Base-by-base conservation (phyloP, 2,888 invertebrate genomes). In the Coleophora flavipennella region DNA sequence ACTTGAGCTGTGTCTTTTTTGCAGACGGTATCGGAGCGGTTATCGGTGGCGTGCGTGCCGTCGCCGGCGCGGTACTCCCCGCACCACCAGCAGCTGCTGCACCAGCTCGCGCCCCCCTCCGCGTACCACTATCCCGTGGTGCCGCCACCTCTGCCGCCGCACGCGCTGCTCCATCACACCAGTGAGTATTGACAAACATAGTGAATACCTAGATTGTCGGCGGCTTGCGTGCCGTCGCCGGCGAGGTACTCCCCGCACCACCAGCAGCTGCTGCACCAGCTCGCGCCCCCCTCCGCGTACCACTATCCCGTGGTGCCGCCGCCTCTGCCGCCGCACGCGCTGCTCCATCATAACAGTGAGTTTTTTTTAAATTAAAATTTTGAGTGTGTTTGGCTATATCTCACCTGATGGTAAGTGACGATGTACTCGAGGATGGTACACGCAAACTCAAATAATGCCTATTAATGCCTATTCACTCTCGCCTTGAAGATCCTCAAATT, bases 61-160 rank as follows among this genome's bases (percentile, higher is more conserved):
- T 43, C 33, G 38, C 28, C 10, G 37, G 61, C 62, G 54, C 67
- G 70, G 46, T 79, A 72, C 72, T 69, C 77, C 48, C 71, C 76
- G 62, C 78, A 72, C 53, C 81, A 81, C 57, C 72, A 71, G 43
- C 71, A 69, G 59, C 69, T 80, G 64, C 67, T 76, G 65, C 66
- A 66, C 50, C 76, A 76, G 50, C 64, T 75, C 55, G 59, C 64
- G 45, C 92, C 69, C 91, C 92, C 79, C 39, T 27, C 35, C 26
- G 11, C 39, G 34, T 36, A 12, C 31, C 14, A 13, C 33, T n/a
- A 32, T 12, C 10, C 20, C 34, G 29, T 28, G 29, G 29, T 28
- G 29, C 34, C 32, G 37, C 13, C 38, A 3, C n/a, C 26, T 28
- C 49, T 38, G 28, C 47, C 43, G 40, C 49, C 34, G 36, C 52